phyloP scores from a whole-genome alignment of 1,140 invertebrate genomes.

The Pissodes strobi region DNA sequence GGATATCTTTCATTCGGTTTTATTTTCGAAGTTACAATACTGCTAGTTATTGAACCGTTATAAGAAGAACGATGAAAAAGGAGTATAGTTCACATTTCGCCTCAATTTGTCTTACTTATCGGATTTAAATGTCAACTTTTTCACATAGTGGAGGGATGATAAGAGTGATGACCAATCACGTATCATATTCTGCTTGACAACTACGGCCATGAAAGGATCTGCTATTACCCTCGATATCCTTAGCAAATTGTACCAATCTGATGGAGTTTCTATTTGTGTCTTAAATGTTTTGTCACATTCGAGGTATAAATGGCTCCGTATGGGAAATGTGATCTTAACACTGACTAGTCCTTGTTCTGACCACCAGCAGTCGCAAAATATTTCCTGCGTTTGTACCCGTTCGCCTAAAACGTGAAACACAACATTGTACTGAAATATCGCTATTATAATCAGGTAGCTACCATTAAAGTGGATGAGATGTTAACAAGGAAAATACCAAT shows the following conservation, averaged over 20 bases:
- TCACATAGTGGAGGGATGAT: background rate
- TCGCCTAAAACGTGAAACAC: background rate
- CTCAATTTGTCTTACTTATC: background rate
- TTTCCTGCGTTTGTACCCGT: background rate
- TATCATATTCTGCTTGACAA: background rate
- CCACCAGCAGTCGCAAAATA: slow-evolving; percentile 1
- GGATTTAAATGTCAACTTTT: background rate
- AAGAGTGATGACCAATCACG: background rate
- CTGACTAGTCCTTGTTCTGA: background rate
- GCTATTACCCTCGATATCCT: background rate
- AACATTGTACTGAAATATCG: too few species aligned
- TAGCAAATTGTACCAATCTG: background rate
- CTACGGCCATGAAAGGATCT: background rate
- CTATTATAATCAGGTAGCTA: too few species aligned
- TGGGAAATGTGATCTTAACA: too few species aligned
- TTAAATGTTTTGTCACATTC: too few species aligned
- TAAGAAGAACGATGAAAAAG: background rate
- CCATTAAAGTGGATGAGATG: too few species aligned
- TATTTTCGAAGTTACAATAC: too few species aligned
- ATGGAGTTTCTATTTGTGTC: background rate
- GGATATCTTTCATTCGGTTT: too few species aligned
- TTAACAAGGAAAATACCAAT: too few species aligned
- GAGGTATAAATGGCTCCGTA: too few species aligned
- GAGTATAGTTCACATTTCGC: background rate
- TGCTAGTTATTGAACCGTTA: background rate